Evolutionary conservation across 2,888 invertebrate genomes (phyloP).

Genomic region (Plutella xylostella): DNA sequence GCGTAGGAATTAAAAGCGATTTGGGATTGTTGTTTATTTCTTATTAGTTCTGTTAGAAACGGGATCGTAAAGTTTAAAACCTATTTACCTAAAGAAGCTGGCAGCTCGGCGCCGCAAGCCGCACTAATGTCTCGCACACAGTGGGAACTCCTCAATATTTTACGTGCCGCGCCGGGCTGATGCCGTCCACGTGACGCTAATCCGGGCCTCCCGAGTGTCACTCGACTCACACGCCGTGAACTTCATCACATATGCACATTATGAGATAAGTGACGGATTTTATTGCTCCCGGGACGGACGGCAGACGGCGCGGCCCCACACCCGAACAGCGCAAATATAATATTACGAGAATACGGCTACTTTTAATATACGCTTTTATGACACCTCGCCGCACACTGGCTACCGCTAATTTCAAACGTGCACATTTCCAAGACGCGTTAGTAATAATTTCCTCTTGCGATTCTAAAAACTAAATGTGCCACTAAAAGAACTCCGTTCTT

Average conservation of each 20-base stretch:
- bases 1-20: no score
- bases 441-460: background rate
- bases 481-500: no score
- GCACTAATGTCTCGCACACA: no score
- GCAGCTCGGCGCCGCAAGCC: no score
- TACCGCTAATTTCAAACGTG: slow-evolving; percentile 34
- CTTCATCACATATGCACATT: slow-evolving; percentile 59
- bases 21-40: no score
- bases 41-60: no score
- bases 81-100: no score
- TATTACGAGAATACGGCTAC: slow-evolving; percentile 24
- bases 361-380: slow-evolving; percentile 32
- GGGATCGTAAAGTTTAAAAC: no score
- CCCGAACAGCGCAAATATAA: slow-evolving; percentile 35
- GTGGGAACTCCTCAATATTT: slow-evolving; percentile 9
- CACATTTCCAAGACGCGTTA: slow-evolving; percentile 9
- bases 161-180: slow-evolving; percentile 20
- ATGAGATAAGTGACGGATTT: slow-evolving; percentile 53
- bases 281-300: slow-evolving; percentile 56
- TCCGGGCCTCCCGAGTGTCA: slow-evolving; percentile 34
- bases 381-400: slow-evolving; percentile 28
- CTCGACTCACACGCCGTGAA: slow-evolving; percentile 27
- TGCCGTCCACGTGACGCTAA: slow-evolving; percentile 29
- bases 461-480: background rate
- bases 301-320: slow-evolving; percentile 42